phyloP scores from a whole-genome alignment of 1,140 invertebrate genomes.

The Drosophila burlai region DNA sequence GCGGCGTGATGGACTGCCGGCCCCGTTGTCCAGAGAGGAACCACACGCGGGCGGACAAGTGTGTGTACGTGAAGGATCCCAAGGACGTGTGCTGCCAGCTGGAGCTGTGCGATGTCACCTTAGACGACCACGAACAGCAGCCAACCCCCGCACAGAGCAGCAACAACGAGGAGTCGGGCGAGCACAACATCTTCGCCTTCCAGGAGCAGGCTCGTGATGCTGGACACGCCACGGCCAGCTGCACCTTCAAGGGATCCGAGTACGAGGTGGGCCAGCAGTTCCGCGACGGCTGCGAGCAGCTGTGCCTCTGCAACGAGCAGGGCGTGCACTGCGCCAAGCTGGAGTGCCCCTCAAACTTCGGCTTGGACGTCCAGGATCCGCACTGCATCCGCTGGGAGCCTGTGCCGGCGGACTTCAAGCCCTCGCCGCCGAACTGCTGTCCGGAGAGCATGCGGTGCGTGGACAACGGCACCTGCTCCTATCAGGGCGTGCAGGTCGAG shows the following conservation, averaged over 20 bases:
- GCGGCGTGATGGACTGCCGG: conserved; percentile 86
- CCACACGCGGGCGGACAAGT: conserved; percentile 87
- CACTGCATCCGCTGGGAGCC: conserved; percentile 94
- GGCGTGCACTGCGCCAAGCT: conserved; percentile 91
- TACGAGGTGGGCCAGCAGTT: conserved; percentile 88
- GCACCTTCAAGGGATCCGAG: conserved; percentile 67
- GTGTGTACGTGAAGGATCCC: conserved; percentile 90
- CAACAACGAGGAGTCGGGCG: conserved; percentile 57
- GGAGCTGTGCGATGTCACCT: conserved; percentile 92
- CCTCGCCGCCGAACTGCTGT: conserved; percentile 92
- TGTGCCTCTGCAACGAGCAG: conserved; percentile 89
- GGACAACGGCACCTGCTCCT: conserved; percentile 91
- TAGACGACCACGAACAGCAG: conserved; percentile 89
- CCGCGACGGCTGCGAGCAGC: conserved; percentile 91
- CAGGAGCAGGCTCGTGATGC: conserved; percentile 74
- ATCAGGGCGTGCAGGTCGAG: conserved; percentile 88
- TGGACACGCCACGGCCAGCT: conserved; percentile 45
- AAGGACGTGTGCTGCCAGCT: conserved; percentile 93
- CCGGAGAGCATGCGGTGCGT: conserved; percentile 91
- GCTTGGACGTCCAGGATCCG: conserved; percentile 92
- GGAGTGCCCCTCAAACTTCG: conserved; percentile 93
- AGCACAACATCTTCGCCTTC: conserved; percentile 51
- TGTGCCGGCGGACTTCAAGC: conserved; percentile 89
- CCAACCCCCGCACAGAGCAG: conserved; percentile 50
- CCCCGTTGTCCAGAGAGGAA: conserved; percentile 79